phyloP scores from a whole-genome alignment of 1,140 invertebrate species.

The Physella acuta region DNA sequence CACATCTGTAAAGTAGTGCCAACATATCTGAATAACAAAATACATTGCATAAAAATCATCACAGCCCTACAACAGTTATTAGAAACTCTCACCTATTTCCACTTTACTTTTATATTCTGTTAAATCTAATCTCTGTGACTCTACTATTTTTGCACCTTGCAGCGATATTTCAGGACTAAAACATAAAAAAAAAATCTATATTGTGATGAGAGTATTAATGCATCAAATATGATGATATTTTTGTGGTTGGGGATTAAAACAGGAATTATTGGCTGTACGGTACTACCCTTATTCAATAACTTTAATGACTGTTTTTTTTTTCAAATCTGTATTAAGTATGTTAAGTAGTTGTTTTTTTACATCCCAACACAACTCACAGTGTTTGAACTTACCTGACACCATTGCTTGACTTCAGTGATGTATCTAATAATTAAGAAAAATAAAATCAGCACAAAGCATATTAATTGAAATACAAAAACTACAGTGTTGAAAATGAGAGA shows the following conservation, averaged over 20 bases:
- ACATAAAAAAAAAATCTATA: neutral
- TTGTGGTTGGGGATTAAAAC: neutral
- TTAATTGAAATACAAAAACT: neutral
- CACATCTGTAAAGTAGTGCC: neutral
- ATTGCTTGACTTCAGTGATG: conserved; percentile 9
- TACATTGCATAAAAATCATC: neutral
- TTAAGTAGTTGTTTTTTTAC: no score
- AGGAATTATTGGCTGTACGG: neutral
- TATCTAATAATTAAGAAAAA: conserved; percentile 6
- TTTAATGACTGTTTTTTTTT: neutral
- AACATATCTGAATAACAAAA: neutral
- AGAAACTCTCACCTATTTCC: conserved; percentile 6
- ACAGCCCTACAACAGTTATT: neutral
- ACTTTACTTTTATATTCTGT: conserved; percentile 14
- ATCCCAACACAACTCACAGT: no score
- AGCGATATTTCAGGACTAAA: conserved; percentile 11
- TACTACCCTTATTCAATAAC: neutral
- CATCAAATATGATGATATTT: neutral
- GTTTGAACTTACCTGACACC: neutral
- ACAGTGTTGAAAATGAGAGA: neutral
- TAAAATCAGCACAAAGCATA: no score
- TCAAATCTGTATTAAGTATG: no score
- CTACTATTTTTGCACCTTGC: neutral
- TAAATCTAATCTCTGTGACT: neutral
- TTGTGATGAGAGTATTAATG: neutral